Conservation (phyloP, 2,113 vertebrate species). For the Xenopus laevis region DNA sequence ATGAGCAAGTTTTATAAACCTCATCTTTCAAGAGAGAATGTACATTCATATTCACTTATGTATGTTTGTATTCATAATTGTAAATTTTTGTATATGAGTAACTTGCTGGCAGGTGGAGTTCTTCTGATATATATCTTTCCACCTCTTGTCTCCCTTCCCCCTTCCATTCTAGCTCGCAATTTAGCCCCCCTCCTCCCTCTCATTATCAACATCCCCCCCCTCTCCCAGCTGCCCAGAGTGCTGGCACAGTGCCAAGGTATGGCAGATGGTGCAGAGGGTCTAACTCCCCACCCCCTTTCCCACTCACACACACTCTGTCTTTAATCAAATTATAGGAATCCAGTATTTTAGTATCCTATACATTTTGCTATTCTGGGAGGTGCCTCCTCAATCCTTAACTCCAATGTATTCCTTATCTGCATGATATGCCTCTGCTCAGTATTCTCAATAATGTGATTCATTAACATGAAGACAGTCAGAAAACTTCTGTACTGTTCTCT, state of each 20-base stretch:
- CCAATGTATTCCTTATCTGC: no score
- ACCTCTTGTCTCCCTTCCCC: conserved; percentile 29
- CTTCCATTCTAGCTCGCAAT: conserved; percentile 54
- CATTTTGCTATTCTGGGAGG: conserved; percentile 71
- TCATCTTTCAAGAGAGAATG: no score
- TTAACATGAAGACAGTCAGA: no score
- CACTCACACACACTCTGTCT: conserved; percentile 60
- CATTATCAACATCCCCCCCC: conserved; percentile 54
- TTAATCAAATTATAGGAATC: conserved; percentile 88
- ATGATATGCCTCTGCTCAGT: no score
- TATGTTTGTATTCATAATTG: no score
- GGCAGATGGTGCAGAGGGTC: conserved; percentile 80
- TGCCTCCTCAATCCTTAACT: background rate
- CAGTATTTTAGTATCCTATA: conserved; percentile 58
- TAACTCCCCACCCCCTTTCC: conserved; percentile 79
- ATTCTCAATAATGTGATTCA: no score
- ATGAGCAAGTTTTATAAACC: no score
- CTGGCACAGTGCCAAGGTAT: conserved; percentile 79
- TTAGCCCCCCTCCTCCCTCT: conserved; percentile 43
- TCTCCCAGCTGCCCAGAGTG: conserved; percentile 76
- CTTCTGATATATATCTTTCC: no score
- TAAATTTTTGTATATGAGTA: no score
- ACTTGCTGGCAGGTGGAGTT: no score
- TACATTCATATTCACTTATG: no score
- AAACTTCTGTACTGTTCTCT: no score